Base-by-base conservation (phyloP, 1,140 invertebrate genomes). In the Oreohelix idahoensis region DNA sequence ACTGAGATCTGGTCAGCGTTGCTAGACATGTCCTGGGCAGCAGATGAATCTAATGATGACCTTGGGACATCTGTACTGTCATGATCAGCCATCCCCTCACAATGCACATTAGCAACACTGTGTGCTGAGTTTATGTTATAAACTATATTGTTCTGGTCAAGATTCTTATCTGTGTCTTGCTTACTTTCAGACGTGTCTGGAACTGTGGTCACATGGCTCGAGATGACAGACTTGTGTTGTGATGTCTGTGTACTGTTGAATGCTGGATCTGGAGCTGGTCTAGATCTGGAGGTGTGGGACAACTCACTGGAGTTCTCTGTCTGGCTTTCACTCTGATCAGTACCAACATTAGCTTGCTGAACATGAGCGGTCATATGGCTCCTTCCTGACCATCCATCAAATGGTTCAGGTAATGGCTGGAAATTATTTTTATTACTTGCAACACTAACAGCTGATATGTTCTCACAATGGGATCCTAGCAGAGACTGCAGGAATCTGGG, bases 401-500 rank as follows among this genome's bases (percentile, higher is more conserved):
- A 5, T 15, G 53, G 23, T 2, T 20, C 23, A 23, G 53, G 20
- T 20, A 58, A 23, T 58, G 53, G 2, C 20, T 58, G 53, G 23
- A 10, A 58, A 23, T n/a, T 23, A n/a, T 58, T 58, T 23, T 20
- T 58, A 20, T 58, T 58, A n/a, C 26, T 58, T 5, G 5, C 15
- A n/a, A 20, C 53, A 58, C 26, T n/a, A 58, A n/a, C 26, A 4
- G 53, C 10, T 58, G 53, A n/a, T 49, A 17, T 11, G 20, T 4
- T 20, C 53, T 58, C 53, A 58, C 23, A 58, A 2, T 80, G 79
- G 1, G 79, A 35, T 1, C 39, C 69, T 17, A 80, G 66, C 8
- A 80, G 66, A 38, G 79, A 80, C 42, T 80, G 63, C n/a, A 80
- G 38, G 42, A 80, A 80, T 0, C 38, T 49, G 20, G 79, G n/a